phyloP scores from a whole-genome alignment of 2,113 vertebrate genomes.

The Lanius collurio region DNA sequence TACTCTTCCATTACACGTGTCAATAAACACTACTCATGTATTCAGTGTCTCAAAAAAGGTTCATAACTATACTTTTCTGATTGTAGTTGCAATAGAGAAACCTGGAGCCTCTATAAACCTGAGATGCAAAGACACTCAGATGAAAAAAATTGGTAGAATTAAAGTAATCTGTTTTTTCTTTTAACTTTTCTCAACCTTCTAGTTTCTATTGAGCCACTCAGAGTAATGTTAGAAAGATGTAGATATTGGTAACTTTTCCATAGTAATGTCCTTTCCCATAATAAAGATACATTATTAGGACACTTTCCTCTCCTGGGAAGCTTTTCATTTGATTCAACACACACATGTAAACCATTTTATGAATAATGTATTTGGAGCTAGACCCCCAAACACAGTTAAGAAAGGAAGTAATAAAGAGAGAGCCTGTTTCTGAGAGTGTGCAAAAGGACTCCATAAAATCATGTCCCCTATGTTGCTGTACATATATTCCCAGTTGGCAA shows the following conservation, averaged over 20 bases:
- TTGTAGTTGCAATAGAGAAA: not conserved
- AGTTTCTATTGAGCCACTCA: not conserved
- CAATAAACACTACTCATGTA: not conserved
- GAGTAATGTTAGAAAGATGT: slow-evolving; percentile 11
- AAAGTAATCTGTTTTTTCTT: not conserved
- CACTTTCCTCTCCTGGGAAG: slow-evolving; percentile 8
- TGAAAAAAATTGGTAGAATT: not conserved
- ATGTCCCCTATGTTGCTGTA: not conserved
- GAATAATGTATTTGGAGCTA: slow-evolving; percentile 46
- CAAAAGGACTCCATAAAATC: not conserved
- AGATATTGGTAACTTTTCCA: slow-evolving; percentile 22
- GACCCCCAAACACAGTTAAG: slow-evolving; percentile 32
- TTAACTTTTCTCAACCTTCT: not conserved
- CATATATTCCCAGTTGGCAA: slow-evolving; percentile 15
- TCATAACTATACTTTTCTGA: not conserved
- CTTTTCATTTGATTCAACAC: slow-evolving; percentile 44
- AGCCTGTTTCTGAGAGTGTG: not conserved
- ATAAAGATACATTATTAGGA: slow-evolving; percentile 32
- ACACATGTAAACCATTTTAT: slow-evolving; percentile 35
- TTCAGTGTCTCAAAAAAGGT: not conserved
- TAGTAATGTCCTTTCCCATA: not conserved
- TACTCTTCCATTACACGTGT: not conserved
- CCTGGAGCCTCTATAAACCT: not conserved
- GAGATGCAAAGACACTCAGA: not conserved
- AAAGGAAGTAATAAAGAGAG: not conserved